phyloP scores from a whole-genome alignment of 2,113 vertebrate genomes.

The Eulacestoma nigropectus region DNA sequence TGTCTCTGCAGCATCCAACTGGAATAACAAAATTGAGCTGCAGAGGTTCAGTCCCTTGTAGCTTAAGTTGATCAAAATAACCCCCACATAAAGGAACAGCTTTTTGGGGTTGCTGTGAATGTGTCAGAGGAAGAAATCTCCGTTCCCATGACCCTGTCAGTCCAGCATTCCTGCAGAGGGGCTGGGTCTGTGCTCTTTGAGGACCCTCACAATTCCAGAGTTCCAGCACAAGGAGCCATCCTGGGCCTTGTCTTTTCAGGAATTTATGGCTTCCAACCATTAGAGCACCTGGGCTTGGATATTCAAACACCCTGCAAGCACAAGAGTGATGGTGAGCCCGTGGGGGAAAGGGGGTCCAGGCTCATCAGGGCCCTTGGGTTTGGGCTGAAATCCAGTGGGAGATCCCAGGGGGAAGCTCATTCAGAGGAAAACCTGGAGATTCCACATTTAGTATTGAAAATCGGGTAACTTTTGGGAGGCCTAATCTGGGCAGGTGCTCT shows the following conservation, averaged over 20 bases:
- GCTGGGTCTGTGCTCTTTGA: background rate
- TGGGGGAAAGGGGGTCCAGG: background rate
- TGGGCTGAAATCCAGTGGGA: background rate
- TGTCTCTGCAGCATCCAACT: background rate
- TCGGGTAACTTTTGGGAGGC: background rate
- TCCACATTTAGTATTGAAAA: background rate
- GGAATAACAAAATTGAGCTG: background rate
- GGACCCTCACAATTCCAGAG: background rate
- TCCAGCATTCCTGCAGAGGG: background rate
- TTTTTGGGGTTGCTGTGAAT: background rate
- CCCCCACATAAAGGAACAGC: fast-evolving
- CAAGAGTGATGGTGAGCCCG: fast-evolving
- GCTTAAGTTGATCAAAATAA: background rate
- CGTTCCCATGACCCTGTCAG: fast-evolving
- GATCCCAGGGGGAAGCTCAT: background rate
- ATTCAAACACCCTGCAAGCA: background rate
- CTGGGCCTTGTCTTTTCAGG: background rate
- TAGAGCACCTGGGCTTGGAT: background rate
- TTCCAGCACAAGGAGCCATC: background rate
- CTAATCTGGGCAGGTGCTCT: background rate
- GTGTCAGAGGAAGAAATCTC: background rate
- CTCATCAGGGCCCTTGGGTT: background rate
- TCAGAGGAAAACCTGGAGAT: background rate
- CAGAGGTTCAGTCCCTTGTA: background rate
- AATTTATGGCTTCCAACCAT: background rate